These are phyloP conservation scores for Dorcus parallelipipedus DNA, from an alignment of 2,888 invertebrate species.

Conservation along the genomic window DNA sequence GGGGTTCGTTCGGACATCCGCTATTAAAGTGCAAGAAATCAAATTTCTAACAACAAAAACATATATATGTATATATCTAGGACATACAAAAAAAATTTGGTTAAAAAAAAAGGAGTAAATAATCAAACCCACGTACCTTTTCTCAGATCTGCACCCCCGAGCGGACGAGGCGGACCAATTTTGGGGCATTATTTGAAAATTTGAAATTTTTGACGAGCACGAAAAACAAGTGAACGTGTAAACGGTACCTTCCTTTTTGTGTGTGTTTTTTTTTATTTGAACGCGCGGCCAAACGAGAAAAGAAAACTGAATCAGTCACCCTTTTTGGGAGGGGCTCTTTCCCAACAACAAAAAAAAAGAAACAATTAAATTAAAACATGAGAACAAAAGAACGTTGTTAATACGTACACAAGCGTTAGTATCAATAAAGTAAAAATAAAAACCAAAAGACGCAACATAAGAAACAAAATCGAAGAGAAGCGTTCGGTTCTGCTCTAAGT, in stretches of 20 bases:
- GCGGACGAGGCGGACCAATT: neutral
- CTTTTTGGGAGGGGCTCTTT: neutral
- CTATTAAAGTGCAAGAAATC: neutral
- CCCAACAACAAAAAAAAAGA: too few species aligned
- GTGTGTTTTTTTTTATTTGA: neutral
- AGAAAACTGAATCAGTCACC: neutral
- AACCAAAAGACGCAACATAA: neutral
- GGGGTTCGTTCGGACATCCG: neutral
- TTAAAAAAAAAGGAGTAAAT: neutral
- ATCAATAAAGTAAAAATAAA: slow-evolving; percentile 6
- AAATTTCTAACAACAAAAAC: neutral
- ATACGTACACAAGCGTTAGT: too few species aligned
- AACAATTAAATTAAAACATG: too few species aligned
- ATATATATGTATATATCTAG: neutral
- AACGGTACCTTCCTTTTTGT: neutral
- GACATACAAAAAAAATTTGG: neutral
- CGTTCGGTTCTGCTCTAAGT: too few species aligned
- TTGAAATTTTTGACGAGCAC: neutral
- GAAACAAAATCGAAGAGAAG: neutral
- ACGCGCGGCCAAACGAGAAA: neutral
- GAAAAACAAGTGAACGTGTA: neutral
- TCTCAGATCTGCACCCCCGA: neutral
- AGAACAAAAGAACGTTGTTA: too few species aligned
- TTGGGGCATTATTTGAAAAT: neutral
- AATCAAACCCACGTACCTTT: slow-evolving; percentile 1